Evolutionary conservation across 2,888 invertebrate genomes (phyloP).

Genomic region (Tipula helvola): DNA sequence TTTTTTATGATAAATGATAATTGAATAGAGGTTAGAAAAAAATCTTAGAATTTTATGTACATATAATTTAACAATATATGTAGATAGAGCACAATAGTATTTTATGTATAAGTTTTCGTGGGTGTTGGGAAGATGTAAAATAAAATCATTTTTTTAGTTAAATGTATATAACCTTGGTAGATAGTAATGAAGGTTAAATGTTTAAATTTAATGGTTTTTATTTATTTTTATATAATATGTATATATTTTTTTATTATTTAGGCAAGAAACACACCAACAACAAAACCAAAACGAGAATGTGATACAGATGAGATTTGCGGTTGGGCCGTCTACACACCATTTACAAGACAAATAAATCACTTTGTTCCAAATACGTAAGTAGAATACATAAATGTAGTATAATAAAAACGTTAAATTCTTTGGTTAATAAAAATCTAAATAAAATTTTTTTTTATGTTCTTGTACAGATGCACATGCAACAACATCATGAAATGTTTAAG

Average conservation of each 20-base stretch:
- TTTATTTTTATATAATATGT: no score
- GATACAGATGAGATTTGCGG: slow-evolving; percentile 40
- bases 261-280: slow-evolving; percentile 11
- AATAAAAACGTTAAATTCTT: neutral
- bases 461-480: slow-evolving; percentile 40
- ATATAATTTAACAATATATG: neutral
- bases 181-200: neutral
- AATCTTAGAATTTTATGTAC: neutral
- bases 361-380: slow-evolving; percentile 48
- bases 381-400: neutral
- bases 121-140: neutral
- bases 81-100: neutral
- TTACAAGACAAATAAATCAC: slow-evolving; percentile 38
- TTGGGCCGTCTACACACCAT: slow-evolving; percentile 45
- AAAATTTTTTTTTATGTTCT: neutral
- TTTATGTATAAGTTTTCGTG: neutral
- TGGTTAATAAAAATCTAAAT: slow-evolving; percentile 15
- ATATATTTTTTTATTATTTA: slow-evolving; percentile 8
- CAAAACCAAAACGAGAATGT: slow-evolving; percentile 21
- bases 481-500: slow-evolving; percentile 36
- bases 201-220: neutral
- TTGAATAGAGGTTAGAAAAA: neutral
- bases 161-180: neutral
- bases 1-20: neutral
- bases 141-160: neutral